Conservation (phyloP, 2,797 vertebrate genomes). For the Neosalanx taihuensis region DNA sequence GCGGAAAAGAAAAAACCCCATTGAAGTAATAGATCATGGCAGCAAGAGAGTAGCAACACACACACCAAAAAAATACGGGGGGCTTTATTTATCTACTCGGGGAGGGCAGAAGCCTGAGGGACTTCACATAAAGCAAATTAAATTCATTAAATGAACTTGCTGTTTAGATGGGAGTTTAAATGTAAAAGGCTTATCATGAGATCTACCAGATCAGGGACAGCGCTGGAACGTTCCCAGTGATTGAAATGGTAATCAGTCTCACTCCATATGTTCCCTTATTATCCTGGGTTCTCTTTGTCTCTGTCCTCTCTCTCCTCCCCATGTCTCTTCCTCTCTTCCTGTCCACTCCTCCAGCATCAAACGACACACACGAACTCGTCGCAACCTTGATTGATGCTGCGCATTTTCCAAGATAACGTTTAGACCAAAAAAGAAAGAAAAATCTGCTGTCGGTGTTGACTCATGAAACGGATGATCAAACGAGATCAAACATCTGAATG, state of each 20-base stretch:
- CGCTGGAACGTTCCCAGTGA: constrained; percentile 11
- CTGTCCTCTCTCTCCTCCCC: constrained; percentile 5
- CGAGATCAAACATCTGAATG: too few relatives aligned
- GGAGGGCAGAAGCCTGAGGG: constrained; percentile 25
- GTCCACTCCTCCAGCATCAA: too few relatives aligned
- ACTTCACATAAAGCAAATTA: constrained; percentile 32
- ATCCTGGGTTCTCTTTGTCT: constrained; percentile 13
- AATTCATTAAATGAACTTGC: constrained; percentile 32
- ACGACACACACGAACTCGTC: background rate
- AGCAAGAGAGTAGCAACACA: constrained; percentile 33
- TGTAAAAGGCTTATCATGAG: constrained; percentile 31
- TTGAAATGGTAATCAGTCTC: constrained; percentile 52
- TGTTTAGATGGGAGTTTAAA: constrained; percentile 2
- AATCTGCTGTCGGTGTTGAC: too few relatives aligned
- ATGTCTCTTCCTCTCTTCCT: background rate
- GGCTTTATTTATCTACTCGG: constrained; percentile 21
- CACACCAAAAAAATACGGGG: background rate
- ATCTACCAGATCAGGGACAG: constrained; percentile 23
- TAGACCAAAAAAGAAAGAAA: background rate
- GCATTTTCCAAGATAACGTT: background rate
- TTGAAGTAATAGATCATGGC: constrained; percentile 45
- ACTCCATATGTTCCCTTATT: constrained; percentile 35
- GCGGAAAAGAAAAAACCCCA: constrained; percentile 36
- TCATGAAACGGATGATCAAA: too few relatives aligned
- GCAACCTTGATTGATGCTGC: background rate